These are phyloP conservation scores for Cirrhinus molitorella DNA, from an alignment of 2,797 vertebrate genomes.

Conservation along the genomic window DNA sequence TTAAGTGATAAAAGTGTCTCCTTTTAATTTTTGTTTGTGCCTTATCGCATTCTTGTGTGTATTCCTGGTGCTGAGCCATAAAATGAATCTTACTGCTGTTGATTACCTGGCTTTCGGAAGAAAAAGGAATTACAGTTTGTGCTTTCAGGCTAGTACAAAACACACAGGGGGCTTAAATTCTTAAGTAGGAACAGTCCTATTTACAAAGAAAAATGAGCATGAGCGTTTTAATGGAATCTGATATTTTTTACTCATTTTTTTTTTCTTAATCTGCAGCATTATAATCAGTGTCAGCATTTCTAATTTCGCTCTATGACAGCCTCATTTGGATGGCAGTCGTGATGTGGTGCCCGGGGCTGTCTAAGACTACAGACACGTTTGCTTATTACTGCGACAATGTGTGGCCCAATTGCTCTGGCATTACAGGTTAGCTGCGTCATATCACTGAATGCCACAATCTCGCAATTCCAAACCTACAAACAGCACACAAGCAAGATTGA, in stretches of 20 bases:
- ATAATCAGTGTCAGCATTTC: conserved; percentile 17
- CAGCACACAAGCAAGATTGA: conserved; percentile 57
- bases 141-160: conserved; percentile 10
- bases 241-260: neutral
- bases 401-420: conserved; percentile 24
- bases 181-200: conserved; percentile 21
- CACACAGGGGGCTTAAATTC: conserved; percentile 7
- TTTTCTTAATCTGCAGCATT: neutral
- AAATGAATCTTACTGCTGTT: conserved; percentile 20
- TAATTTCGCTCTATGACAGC: conserved; percentile 31
- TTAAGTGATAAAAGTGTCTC: neutral
- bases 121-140: conserved; percentile 10
- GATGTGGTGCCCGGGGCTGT: conserved; percentile 11
- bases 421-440: conserved; percentile 48
- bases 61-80: conserved; percentile 6
- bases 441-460: conserved; percentile 56
- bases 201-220: conserved; percentile 10
- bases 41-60: neutral
- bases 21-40: neutral
- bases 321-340: conserved; percentile 26
- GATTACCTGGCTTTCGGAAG: conserved; percentile 14
- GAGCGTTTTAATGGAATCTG: conserved; percentile 10
- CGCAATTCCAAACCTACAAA: conserved; percentile 59
- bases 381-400: conserved; percentile 59
- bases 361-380: conserved; percentile 44